Percentiles rank a stretch among this genome's conserved stretches.
These are phyloP conservation scores for Nemurella pictetii DNA, from an alignment of 2,888 invertebrate species.

Conservation along the genomic window DNA sequence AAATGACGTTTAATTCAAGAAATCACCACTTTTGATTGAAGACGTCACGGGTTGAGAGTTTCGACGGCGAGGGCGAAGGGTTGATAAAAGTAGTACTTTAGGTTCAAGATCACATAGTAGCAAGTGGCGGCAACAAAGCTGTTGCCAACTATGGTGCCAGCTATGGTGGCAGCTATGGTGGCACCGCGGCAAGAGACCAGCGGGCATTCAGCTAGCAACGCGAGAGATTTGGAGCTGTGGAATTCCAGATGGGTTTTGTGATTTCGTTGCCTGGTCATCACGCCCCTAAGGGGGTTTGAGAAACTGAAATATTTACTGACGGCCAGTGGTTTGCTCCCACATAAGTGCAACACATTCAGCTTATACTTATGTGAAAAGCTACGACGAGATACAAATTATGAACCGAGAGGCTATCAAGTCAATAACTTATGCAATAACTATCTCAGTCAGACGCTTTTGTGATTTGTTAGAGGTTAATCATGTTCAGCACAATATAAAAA, in stretches of 20 bases:
- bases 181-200: too few species aligned
- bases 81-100: too few species aligned
- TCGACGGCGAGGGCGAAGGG: too few species aligned
- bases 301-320: constrained; percentile 14
- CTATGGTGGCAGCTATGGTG: too few species aligned
- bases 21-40: too few species aligned
- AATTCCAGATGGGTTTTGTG: constrained; percentile 27
- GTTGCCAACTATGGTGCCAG: too few species aligned
- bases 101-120: too few species aligned
- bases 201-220: not conserved
- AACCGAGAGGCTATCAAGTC: constrained; percentile 5
- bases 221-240: constrained; percentile 24
- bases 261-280: constrained; percentile 14
- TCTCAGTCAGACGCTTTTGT: constrained; percentile 3
- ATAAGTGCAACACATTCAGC: constrained; percentile 3
- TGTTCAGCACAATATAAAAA: constrained; percentile 28
- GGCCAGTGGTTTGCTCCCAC: constrained; percentile 10
- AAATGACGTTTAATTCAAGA: too few species aligned
- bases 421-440: constrained; percentile 31
- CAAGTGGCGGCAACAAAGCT: too few species aligned
- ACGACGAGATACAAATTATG: constrained; percentile 24
- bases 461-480: constrained; percentile 28
- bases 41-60: too few species aligned
- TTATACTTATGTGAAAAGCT: not conserved
- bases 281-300: constrained; percentile 21